phyloP scores from a whole-genome alignment of 1,140 invertebrate species.

The Lysiphlebus fabarum region DNA sequence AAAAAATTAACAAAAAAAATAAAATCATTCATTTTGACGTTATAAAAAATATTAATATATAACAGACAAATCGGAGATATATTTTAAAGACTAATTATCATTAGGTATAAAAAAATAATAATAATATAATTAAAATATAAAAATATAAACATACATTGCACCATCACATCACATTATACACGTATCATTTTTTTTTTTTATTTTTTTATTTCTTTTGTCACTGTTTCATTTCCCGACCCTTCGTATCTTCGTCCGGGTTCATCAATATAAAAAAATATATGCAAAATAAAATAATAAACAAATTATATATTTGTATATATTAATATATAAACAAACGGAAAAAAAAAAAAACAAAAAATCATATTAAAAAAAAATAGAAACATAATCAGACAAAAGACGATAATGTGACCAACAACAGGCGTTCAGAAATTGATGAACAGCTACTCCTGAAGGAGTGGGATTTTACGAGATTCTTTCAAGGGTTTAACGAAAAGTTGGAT shows the following conservation, averaged over 20 bases:
- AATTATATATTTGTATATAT: conserved; percentile 1
- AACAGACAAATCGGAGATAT: neutral
- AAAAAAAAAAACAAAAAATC: conserved; percentile 38
- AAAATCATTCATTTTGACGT: too few species aligned
- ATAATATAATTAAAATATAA: neutral
- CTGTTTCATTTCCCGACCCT: conserved; percentile 40
- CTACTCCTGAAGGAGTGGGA: conserved; percentile 78
- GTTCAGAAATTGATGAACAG: conserved; percentile 66
- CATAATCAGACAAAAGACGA: conserved; percentile 41
- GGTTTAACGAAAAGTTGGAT: conserved; percentile 53
- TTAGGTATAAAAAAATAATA: conserved; percentile 2
- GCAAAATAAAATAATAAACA: conserved; percentile 19
- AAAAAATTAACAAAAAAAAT: neutral
- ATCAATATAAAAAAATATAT: conserved; percentile 25
- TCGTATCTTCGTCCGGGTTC: conserved; percentile 32
- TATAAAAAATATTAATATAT: too few species aligned
- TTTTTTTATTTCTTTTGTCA: conserved; percentile 42
- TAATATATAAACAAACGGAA: conserved; percentile 1
- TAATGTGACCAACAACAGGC: conserved; percentile 44
- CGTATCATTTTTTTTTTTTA: conserved; percentile 42
- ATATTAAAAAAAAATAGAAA: conserved; percentile 20
- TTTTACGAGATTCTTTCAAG: conserved; percentile 77
- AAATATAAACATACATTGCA: conserved; percentile 16
- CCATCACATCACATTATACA: conserved; percentile 38
- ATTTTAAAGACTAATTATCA: neutral